A percentile compares a stretch with the other conserved stretches of the same genome.
phyloP scores from a whole-genome alignment of 2,797 vertebrate species.

The Rhincodon typus region DNA sequence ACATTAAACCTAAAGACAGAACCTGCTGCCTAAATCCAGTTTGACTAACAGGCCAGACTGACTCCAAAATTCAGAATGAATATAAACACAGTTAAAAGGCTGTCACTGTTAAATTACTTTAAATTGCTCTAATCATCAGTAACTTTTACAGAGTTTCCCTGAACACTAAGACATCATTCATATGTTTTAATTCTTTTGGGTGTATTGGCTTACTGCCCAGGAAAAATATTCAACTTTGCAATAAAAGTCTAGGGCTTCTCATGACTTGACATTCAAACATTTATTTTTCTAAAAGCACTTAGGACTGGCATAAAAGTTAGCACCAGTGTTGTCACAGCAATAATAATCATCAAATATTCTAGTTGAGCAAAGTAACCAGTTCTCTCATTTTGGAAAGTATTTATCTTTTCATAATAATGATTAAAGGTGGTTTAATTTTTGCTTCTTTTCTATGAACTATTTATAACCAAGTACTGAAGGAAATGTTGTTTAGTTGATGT shows the following conservation, averaged over 20 bases:
- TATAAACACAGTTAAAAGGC: constrained; percentile 34
- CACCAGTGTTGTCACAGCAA: not conserved
- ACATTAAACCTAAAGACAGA: not conserved
- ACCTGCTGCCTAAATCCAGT: no score
- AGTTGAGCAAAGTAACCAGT: not conserved
- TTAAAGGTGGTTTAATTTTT: not conserved
- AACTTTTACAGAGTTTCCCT: constrained; percentile 28
- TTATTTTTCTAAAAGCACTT: constrained; percentile 31
- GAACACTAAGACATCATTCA: constrained; percentile 33
- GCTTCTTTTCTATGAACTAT: not conserved
- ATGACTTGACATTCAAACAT: constrained; percentile 25
- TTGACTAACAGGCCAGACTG: no score
- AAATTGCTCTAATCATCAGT: constrained; percentile 30
- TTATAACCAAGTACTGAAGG: constrained; percentile 11
- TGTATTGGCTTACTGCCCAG: constrained; percentile 26
- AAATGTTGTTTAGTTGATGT: constrained; percentile 25
- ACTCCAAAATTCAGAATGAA: no score
- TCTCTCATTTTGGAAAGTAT: not conserved
- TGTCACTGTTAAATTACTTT: constrained; percentile 32
- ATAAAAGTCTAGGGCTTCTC: constrained; percentile 15
- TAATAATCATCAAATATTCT: constrained; percentile 25
- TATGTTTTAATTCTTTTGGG: constrained; percentile 22
- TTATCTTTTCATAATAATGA: constrained; percentile 27
- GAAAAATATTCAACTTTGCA: constrained; percentile 33
- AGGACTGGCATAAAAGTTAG: not conserved